A percentile compares a stretch with the other conserved stretches of the same genome.
phyloP scores from a whole-genome alignment of 2,797 vertebrate genomes.

The Atherinosoma microstoma region DNA sequence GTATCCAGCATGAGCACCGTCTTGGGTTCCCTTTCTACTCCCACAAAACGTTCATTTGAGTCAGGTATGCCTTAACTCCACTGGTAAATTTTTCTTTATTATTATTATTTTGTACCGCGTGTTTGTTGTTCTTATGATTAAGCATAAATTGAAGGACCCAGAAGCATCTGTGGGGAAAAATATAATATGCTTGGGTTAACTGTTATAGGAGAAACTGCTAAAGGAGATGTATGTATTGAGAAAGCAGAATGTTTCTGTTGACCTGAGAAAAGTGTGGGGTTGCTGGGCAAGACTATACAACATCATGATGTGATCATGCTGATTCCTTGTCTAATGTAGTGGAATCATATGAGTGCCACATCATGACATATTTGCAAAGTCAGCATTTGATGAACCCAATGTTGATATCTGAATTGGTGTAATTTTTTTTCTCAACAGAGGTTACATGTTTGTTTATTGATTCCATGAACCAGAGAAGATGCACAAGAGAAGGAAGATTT shows the following conservation, averaged over 20 bases:
- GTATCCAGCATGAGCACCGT: slow-evolving; percentile 93
- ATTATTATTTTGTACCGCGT: slow-evolving; percentile 25
- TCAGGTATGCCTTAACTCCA: slow-evolving; percentile 85
- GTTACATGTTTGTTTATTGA: slow-evolving; percentile 5
- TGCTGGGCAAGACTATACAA: slow-evolving; percentile 25
- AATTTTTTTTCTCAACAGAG: slow-evolving; percentile 11
- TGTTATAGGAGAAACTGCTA: background rate
- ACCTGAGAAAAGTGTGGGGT: slow-evolving; percentile 22
- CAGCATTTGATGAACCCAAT: slow-evolving; percentile 31
- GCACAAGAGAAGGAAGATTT: slow-evolving; percentile 9
- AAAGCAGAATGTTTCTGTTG: background rate
- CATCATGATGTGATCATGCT: slow-evolving; percentile 32
- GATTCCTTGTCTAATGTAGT: slow-evolving; percentile 43
- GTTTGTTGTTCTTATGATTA: slow-evolving; percentile 34
- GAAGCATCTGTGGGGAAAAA: slow-evolving; percentile 4
- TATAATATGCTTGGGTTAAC: background rate
- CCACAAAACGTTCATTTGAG: slow-evolving; percentile 95
- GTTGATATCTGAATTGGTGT: slow-evolving; percentile 5
- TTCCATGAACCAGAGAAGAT: slow-evolving; percentile 2
- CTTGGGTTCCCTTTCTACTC: slow-evolving; percentile 91
- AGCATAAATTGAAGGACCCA: background rate
- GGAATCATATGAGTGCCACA: slow-evolving; percentile 39
- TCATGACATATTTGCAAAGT: slow-evolving; percentile 5
- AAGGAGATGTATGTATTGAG: background rate
- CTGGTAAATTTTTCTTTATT: background rate